A percentile compares a stretch with the other conserved stretches of the same genome.
Evolutionary conservation across 2,888 invertebrate species (phyloP).

Genomic region (Antitype chi): DNA sequence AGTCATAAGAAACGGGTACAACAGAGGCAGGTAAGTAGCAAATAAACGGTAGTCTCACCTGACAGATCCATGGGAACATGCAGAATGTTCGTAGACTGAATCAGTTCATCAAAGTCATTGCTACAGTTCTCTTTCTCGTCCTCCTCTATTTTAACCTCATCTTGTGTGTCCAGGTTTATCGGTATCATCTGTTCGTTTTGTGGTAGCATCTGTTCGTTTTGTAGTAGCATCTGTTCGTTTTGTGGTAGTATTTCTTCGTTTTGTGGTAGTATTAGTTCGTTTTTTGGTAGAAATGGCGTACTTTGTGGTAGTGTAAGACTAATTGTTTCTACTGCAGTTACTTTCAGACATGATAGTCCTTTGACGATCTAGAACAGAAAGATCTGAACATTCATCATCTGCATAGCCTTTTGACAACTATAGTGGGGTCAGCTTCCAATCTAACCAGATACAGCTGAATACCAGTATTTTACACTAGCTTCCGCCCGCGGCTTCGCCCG

Average conservation of each 20-base stretch:
- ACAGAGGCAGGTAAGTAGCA: too few species aligned
- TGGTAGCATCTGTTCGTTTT: background rate
- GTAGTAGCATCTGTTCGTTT: background rate
- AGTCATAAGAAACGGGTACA: too few species aligned
- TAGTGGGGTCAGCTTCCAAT: too few species aligned
- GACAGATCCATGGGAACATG: background rate
- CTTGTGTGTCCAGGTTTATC: background rate
- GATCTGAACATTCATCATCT: too few species aligned
- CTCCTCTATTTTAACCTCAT: background rate
- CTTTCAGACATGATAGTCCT: slow-evolving; percentile 2
- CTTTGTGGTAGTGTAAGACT: background rate
- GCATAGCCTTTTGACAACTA: too few species aligned
- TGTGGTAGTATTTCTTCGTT: background rate
- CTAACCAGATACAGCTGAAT: too few species aligned
- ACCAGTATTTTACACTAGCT: too few species aligned
- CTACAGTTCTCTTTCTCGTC: background rate
- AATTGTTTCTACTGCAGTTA: slow-evolving; percentile 7
- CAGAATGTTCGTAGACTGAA: background rate
- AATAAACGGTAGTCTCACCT: slow-evolving; percentile 6
- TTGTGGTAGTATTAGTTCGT: background rate
- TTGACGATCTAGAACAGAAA: slow-evolving; percentile 14
- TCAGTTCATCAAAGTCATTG: slow-evolving; percentile 1
- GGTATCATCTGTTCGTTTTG: background rate
- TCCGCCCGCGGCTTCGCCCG: too few species aligned
- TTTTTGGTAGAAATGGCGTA: background rate